These are phyloP conservation scores for Eulimnadia texana DNA, from an alignment of 1,140 invertebrate genomes.

Conservation along the genomic window DNA sequence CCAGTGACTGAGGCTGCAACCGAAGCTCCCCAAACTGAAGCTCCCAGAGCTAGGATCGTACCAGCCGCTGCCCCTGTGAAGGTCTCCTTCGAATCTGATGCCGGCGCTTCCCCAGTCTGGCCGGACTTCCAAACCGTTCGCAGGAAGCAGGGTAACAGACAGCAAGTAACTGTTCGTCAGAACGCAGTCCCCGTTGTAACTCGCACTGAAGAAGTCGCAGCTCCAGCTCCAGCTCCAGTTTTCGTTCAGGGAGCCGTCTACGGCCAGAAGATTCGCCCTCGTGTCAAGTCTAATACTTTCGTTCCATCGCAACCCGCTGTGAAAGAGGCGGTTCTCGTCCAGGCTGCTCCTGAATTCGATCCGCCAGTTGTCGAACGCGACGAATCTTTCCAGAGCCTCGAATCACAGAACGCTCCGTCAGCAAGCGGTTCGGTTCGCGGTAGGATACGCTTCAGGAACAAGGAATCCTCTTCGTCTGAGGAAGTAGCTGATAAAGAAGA, in stretches of 20 bases:
- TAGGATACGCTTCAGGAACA: neutral
- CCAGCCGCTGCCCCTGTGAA: neutral
- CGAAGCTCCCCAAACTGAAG: neutral
- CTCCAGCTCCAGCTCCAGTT: neutral
- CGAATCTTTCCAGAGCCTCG: slow-evolving; percentile 11
- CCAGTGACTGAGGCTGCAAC: neutral
- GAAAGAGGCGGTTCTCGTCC: neutral
- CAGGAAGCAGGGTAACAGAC: neutral
- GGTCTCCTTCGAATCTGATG: neutral
- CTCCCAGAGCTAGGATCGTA: neutral
- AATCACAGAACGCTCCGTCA: slow-evolving; percentile 8
- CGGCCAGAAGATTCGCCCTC: slow-evolving; percentile 1
- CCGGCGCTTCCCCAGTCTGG: neutral
- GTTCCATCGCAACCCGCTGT: neutral
- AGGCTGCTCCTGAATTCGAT: neutral
- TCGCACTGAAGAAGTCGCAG: neutral
- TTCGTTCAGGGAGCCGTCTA: neutral
- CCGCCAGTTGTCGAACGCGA: slow-evolving; percentile 9
- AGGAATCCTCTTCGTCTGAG: neutral
- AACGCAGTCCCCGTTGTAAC: neutral
- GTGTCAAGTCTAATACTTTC: slow-evolving; percentile 1
- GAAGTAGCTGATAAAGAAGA: neutral
- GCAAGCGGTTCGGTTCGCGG: slow-evolving; percentile 1
- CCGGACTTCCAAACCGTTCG: slow-evolving; percentile 6
- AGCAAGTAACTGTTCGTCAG: neutral